phyloP scores from a whole-genome alignment of 2,888 invertebrate genomes.

The Epinotia brunnichana region DNA sequence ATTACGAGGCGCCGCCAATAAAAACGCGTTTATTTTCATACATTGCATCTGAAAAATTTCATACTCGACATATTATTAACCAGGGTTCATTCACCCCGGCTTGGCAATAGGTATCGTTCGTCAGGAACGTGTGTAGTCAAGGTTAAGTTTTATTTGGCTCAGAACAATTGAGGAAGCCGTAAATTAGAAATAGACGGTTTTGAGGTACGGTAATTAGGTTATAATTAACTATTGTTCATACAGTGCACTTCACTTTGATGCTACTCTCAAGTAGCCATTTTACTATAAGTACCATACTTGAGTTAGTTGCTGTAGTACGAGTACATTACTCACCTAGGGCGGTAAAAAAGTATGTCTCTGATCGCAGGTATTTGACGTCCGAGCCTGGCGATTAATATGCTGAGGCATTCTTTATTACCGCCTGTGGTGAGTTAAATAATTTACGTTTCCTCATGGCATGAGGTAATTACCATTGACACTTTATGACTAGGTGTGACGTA shows the following conservation, averaged over 20 bases:
- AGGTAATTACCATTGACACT: no score
- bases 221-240: not conserved
- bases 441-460: no score
- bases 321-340: no score
- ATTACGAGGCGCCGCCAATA: constrained; percentile 28
- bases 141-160: constrained; percentile 40
- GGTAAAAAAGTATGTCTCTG: no score
- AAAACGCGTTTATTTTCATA: constrained; percentile 37
- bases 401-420: no score
- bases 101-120: constrained; percentile 16
- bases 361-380: no score
- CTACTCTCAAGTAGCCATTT: not conserved
- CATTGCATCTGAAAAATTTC: constrained; percentile 38
- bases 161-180: constrained; percentile 37
- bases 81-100: constrained; percentile 19
- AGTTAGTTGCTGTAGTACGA: no score
- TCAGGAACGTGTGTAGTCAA: constrained; percentile 21
- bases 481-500: no score
- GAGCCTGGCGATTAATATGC: no score
- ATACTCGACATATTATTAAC: constrained; percentile 42
- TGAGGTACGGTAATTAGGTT: not conserved
- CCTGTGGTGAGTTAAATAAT: no score
- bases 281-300: no score
- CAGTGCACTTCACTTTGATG: not conserved
- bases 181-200: constrained; percentile 36